Conservation (phyloP, 2,113 vertebrate species). For the Leptodactylus fuscus region DNA sequence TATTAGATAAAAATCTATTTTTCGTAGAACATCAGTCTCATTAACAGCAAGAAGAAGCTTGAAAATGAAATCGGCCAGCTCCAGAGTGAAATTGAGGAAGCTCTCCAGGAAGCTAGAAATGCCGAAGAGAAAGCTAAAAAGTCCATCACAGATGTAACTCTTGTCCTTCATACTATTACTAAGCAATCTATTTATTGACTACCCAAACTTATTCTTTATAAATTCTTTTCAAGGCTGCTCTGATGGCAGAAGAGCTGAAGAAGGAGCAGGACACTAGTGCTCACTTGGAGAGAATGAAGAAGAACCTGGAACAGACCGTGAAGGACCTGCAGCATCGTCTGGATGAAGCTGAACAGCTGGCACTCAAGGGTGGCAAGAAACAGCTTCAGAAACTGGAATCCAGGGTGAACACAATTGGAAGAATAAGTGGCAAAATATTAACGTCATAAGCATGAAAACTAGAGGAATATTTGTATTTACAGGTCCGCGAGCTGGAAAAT, state of each 20-base stretch:
- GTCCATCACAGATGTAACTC: conserved; percentile 75
- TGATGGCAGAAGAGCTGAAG: conserved; percentile 77
- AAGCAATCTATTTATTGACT: not conserved
- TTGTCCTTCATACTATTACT: too few species aligned
- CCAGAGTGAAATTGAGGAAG: conserved; percentile 75
- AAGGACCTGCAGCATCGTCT: conserved; percentile 82
- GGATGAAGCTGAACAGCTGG: conserved; percentile 83
- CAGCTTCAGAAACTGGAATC: conserved; percentile 85
- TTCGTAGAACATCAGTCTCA: conserved; percentile 77
- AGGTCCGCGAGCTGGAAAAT: conserved; percentile 84
- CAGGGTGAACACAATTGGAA: conserved; percentile 80
- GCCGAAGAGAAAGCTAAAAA: conserved; percentile 75
- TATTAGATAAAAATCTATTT: not conserved
- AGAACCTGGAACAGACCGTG: conserved; percentile 79
- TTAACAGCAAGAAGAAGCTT: conserved; percentile 79
- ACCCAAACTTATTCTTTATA: not conserved
- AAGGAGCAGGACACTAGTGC: conserved; percentile 85
- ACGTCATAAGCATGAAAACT: too few species aligned
- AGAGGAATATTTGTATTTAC: too few species aligned
- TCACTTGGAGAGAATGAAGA: conserved; percentile 83
- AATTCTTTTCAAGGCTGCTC: conserved; percentile 66
- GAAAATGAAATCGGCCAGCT: conserved; percentile 74
- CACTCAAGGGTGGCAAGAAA: conserved; percentile 84
- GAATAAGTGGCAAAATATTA: too few species aligned
- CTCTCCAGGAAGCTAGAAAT: conserved; percentile 75